Evolutionary conservation across 2,797 vertebrate genomes (phyloP), one percentile per base, ranked within the genome.

Genomic region (Brachymystax lenok): DNA sequence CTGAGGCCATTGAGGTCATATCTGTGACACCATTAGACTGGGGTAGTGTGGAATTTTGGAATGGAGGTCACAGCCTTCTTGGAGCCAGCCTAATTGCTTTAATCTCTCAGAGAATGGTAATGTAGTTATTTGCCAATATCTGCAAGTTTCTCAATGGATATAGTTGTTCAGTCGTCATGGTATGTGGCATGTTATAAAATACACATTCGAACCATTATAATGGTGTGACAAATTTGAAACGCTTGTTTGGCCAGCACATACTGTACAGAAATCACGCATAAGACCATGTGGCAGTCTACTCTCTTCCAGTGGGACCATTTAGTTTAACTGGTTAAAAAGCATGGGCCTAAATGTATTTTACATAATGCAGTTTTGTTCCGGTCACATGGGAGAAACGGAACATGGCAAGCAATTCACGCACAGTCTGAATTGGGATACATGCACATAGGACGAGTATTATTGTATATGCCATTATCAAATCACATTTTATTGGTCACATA

Each of bases 61-160:
- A 72, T 59, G 5, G 27, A 59, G 71, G 52, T 51, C 69, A 27
- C 69, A 27, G 30, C 19, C 40, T 21, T 33, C 69, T 51, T 24
- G 19, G 46, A 70, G 69, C 12, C 19, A 70, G 19, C 17, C 21
- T 70, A 51, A 70, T 70, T 70, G 40, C 35, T 51, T 71, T 71
- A 71, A 51, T 69, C 68, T 46, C 10, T 35, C 13, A 33, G 35
- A 33, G 33, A 69, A 17, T 46, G 68, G 19, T 19, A 51, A 71
- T 54, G 51, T n/a, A 21, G 21, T 71, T 28, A 21, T 56, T 56
- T 72, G 14, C 52, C 27, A 30, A 71, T 51, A 24, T 50, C 40
- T 51, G 35, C n/a, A 72, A 71, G 69, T 51, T 21, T 12, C 40
- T 54, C 24, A 3, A 16, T 69, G 16, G 6, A 21, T 70, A n/a